Base-by-base conservation (phyloP, 2,113 vertebrate genomes). In the Chionomys nivalis region DNA sequence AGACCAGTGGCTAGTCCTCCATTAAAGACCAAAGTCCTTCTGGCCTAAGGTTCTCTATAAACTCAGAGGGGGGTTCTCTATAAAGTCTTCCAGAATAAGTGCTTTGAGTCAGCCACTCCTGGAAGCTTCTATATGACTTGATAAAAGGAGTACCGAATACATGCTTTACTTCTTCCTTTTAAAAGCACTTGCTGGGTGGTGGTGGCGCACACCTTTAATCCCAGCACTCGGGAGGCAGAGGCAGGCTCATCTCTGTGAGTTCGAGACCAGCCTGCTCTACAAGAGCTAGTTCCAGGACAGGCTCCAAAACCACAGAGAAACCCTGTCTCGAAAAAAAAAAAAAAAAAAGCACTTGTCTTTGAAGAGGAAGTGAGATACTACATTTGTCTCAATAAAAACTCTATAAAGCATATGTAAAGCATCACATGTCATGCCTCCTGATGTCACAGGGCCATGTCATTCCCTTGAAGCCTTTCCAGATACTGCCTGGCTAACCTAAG, bases 261-360 rank as follows among this genome's bases (percentile, higher is more conserved):
- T n/a, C n/a, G n/a, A n/a, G n/a, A n/a, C n/a, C n/a, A n/a, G n/a
- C n/a, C n/a, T n/a, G n/a, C n/a, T n/a, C n/a, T n/a, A n/a, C n/a
- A n/a, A n/a, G n/a, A n/a, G n/a, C n/a, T n/a, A n/a, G n/a, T n/a
- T n/a, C n/a, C n/a, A n/a, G n/a, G n/a, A n/a, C n/a, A n/a, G n/a
- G n/a, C n/a, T n/a, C n/a, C n/a, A n/a, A n/a, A n/a, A n/a, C n/a
- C n/a, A n/a, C n/a, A n/a, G n/a, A n/a, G n/a, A n/a, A n/a, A n/a
- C n/a, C n/a, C n/a, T n/a, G n/a, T n/a, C n/a, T n/a, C n/a, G n/a
- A n/a, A n/a, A n/a, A n/a, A n/a, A n/a, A n/a, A n/a, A n/a, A n/a
- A n/a, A n/a, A n/a, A n/a, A n/a, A 96, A 87, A 89, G 66, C 83
- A 73, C 55, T 83, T 68, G 19, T 61, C 70, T 55, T 24, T 97